Conservation (phyloP, 2,113 vertebrate genomes). For the Spermophilus dauricus region DNA sequence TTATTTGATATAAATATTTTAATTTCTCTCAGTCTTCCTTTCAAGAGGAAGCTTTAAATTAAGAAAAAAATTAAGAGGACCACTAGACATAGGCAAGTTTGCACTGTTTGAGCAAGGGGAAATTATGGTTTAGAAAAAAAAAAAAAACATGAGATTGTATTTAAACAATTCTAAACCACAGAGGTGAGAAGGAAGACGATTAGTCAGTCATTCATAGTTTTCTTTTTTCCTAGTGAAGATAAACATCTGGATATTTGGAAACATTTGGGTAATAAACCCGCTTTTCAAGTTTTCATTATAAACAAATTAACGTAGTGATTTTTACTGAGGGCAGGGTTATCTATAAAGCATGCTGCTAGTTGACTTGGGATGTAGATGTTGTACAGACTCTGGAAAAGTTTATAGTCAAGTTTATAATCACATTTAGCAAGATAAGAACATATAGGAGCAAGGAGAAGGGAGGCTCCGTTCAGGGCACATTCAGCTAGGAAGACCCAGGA, state of each 20-base stretch:
- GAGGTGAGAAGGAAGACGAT: constrained; percentile 52
- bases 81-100: background rate
- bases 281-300: constrained; percentile 47
- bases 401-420: background rate
- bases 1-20: constrained; percentile 44
- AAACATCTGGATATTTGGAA: constrained; percentile 65
- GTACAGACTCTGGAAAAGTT: constrained; percentile 14
- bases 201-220: constrained; percentile 15
- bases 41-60: constrained; percentile 2
- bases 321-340: constrained; percentile 32
- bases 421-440: background rate
- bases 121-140: background rate
- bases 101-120: background rate
- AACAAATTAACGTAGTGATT: constrained; percentile 48
- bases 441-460: background rate
- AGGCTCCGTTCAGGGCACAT: background rate
- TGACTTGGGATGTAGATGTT: background rate
- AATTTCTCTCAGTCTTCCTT: constrained; percentile 18
- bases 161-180: constrained; percentile 46
- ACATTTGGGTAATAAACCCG: constrained; percentile 48
- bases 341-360: background rate
- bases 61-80: constrained; percentile 18
- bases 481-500: background rate
- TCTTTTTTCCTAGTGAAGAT: constrained; percentile 8
- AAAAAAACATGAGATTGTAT: background rate